Conservation (phyloP, 2,113 vertebrate genomes). For the Osmerus eperlanus region DNA sequence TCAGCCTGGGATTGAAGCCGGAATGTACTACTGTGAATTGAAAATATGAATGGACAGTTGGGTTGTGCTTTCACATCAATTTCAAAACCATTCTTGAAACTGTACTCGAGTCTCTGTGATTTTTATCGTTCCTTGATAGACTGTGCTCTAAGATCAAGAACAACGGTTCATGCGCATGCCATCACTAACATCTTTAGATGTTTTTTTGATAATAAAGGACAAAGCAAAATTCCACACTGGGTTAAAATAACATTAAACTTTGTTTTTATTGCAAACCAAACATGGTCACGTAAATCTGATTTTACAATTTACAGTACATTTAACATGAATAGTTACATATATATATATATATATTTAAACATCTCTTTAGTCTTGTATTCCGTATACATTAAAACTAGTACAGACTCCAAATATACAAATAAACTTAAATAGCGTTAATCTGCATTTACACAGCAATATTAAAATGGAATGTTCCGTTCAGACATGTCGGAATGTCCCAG, state of each 20-base stretch:
- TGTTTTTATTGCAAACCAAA: constrained; percentile 94
- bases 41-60: no score
- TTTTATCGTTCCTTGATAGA: no score
- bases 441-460: constrained; percentile 80
- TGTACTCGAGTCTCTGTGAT: no score
- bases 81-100: no score
- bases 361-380: constrained; percentile 79
- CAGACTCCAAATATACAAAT: constrained; percentile 89
- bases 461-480: constrained; percentile 82
- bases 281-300: constrained; percentile 86
- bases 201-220: no score
- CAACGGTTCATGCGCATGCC: no score
- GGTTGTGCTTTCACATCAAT: no score
- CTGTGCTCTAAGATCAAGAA: no score
- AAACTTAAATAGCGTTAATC: constrained; percentile 87
- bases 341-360: constrained; percentile 69
- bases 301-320: constrained; percentile 95
- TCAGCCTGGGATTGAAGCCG: no score
- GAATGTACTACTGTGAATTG: no score
- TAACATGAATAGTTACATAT: constrained; percentile 82
- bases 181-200: background rate
- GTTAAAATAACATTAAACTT: constrained; percentile 73
- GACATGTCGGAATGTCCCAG: constrained; percentile 72
- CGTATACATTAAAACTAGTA: constrained; percentile 95
- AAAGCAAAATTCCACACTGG: background rate